These are phyloP conservation scores for Coturnix japonica DNA, from an alignment of 2,113 vertebrate genomes.

Conservation along the genomic window DNA sequence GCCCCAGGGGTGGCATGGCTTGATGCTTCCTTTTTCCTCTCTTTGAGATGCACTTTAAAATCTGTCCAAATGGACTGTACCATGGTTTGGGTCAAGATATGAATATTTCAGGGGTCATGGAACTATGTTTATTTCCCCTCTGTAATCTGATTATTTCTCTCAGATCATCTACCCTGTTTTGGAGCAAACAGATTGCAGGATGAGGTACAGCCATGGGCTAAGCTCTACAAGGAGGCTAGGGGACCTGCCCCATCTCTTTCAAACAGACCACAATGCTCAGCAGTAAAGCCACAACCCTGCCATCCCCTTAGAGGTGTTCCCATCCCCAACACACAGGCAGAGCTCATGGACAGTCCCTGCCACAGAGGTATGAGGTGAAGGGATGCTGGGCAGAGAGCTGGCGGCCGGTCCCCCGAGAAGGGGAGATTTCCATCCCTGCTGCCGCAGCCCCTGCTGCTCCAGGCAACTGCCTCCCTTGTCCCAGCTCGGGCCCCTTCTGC, in stretches of 20 bases:
- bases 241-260: fast-evolving
- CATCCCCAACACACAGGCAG: neutral
- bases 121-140: neutral
- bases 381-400: neutral
- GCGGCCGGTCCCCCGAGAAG: neutral
- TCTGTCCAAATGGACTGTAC: neutral
- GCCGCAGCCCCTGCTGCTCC: neutral
- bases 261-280: neutral
- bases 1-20: neutral
- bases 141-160: neutral
- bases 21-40: neutral
- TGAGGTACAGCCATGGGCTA: neutral
- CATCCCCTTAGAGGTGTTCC: neutral
- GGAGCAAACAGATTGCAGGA: neutral
- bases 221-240: neutral
- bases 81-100: fast-evolving
- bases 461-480: conserved; percentile 26
- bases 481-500: conserved; percentile 48
- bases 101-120: neutral
- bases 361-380: fast-evolving
- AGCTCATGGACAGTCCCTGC: neutral
- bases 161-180: neutral
- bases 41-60: neutral
- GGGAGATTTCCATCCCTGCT: neutral
- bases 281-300: neutral